Percentiles rank a stretch among this genome's conserved stretches.
These are phyloP conservation scores for Cerceris ruficornis DNA, from an alignment of 2,888 invertebrate genomes.

Conservation along the genomic window DNA sequence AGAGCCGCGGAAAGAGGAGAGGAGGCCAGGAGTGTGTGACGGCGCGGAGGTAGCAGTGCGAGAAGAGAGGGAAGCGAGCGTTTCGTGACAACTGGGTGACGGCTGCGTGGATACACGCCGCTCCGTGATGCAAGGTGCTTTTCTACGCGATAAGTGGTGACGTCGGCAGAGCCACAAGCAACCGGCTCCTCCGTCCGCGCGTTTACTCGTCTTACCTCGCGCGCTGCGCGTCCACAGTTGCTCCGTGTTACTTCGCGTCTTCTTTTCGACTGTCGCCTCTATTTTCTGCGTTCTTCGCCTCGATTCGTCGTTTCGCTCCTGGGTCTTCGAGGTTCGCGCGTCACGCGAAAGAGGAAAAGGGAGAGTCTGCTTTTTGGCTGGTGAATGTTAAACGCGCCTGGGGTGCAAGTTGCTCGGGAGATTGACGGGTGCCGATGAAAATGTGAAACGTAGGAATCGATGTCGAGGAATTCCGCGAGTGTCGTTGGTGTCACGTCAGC, in stretches of 20 bases:
- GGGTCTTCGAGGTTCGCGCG: too few species aligned
- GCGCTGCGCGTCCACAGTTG: conserved; percentile 9
- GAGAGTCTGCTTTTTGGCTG: too few species aligned
- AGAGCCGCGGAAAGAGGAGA: conserved; percentile 52
- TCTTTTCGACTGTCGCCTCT: background rate
- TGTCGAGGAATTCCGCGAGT: too few species aligned
- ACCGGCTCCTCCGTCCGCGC: conserved; percentile 15
- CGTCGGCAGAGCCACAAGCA: conserved; percentile 51
- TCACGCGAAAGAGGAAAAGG: too few species aligned
- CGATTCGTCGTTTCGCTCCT: too few species aligned
- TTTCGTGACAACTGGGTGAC: conserved; percentile 83
- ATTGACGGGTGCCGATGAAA: too few species aligned
- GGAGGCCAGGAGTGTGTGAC: conserved; percentile 76
- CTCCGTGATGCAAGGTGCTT: conserved; percentile 77
- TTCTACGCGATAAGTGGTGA: conserved; percentile 62
- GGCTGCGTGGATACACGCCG: conserved; percentile 80
- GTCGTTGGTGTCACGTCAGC: too few species aligned
- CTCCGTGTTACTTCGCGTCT: conserved; percentile 20
- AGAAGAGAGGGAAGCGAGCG: conserved; percentile 78
- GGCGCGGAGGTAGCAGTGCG: conserved; percentile 81
- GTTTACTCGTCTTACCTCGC: background rate
- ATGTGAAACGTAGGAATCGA: too few species aligned
- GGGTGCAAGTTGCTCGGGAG: too few species aligned
- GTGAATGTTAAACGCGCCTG: too few species aligned
- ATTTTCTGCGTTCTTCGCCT: too few species aligned